Base-by-base conservation (phyloP, 2,888 invertebrate species). In the Anticlea derivata region DNA sequence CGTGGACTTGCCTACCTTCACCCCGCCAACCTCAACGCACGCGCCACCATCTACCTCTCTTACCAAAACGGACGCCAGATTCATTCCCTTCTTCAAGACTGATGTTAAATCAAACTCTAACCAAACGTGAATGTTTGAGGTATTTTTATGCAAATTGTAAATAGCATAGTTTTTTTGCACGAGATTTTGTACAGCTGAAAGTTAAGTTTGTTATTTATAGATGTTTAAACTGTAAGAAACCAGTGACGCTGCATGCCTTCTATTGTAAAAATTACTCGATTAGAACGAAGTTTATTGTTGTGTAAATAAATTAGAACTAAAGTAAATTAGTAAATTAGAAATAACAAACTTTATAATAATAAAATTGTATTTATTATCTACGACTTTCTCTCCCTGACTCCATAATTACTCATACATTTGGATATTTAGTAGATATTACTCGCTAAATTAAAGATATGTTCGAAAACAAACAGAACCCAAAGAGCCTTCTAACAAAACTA, bases 1-100 rank as follows among this genome's bases (percentile, higher is more conserved):
- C 31, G 92, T 93, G n/a, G 92, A 93, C 59, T 69, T 93, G 57
- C 93, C 93, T 7, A 93, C 93, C 0, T 93, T 92, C 66, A 73
- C 88, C 20, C 93, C 93, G 11, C 88, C 89, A 3, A 68, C 78
- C 5, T 55, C 69, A 37, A 74, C 69, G 8, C 66, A 52, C 22
- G 47, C 62, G 7, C 70, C 71, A 10, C 69, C 74, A 22, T 63
- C 73, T 13, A 64, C 75, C 7, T 34, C 66, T 1, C 53, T 64
- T 7, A 53, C 66, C 38, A 57, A 66, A 44, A 40, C 39, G 7
- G 81, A 82, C 12, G 64, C 77, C 1, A 70, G 79, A 51, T 86
- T 80, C 66, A 78, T 83, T 55, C 83, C 87, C 27, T 68, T 86
- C 10, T 71, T 70, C 8, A 69, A 70, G 53, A 62, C 72, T 22